Evolutionary conservation across 2,888 invertebrate species (phyloP).

Genomic region (Isoperla grammatica): DNA sequence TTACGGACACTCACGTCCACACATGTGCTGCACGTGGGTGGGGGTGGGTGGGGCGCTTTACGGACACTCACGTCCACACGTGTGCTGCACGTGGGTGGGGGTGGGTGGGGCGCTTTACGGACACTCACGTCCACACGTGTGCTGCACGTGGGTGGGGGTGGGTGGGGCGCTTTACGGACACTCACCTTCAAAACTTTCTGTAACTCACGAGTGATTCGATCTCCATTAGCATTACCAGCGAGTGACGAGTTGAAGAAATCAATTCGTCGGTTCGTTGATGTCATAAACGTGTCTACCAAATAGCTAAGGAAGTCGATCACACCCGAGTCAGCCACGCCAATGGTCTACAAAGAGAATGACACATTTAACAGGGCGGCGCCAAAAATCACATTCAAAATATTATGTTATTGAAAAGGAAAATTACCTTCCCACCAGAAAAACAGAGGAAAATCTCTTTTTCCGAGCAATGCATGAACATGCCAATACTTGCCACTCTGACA

Average conservation of each 20-base stretch:
- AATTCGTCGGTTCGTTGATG: conserved; percentile 28
- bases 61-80: too few species aligned
- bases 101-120: too few species aligned
- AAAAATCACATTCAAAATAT: background rate
- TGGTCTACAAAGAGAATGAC: conserved; percentile 32
- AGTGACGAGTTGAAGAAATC: conserved; percentile 34
- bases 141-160: too few species aligned
- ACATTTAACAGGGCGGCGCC: background rate
- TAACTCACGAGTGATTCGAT: conserved; percentile 29
- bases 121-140: too few species aligned
- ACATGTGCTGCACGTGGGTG: too few species aligned
- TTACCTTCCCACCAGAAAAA: conserved; percentile 40
- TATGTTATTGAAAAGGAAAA: too few species aligned
- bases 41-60: too few species aligned
- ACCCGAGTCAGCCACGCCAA: conserved; percentile 36
- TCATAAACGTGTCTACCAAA: conserved; percentile 37
- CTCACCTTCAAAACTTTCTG: conserved; percentile 33
- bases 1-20: too few species aligned
- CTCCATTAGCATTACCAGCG: conserved; percentile 28
- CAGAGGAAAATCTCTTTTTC: conserved; percentile 40
- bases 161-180: too few species aligned
- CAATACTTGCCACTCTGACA: conserved; percentile 38
- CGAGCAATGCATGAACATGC: conserved; percentile 40
- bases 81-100: too few species aligned
- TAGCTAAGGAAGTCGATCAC: conserved; percentile 39